Percentiles rank a stretch among this genome's conserved stretches.
phyloP scores from a whole-genome alignment of 2,888 invertebrate genomes.

The Drosophila conformis region DNA sequence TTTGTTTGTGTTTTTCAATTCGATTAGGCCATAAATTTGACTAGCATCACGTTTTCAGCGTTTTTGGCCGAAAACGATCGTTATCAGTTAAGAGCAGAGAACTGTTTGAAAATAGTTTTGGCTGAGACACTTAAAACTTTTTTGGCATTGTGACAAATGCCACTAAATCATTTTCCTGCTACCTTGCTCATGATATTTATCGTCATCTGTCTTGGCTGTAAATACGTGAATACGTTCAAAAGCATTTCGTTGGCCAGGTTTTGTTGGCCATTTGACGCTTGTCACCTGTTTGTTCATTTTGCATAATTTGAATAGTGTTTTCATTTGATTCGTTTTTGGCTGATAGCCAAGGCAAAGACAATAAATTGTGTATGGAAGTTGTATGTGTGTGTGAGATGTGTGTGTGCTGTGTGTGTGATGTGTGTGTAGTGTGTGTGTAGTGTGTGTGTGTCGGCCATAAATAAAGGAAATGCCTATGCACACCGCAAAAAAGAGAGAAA shows the following conservation, averaged over 20 bases:
- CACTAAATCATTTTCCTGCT: slow-evolving; percentile 5
- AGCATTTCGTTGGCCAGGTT: slow-evolving; percentile 17
- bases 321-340: slow-evolving; percentile 33
- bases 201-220: slow-evolving; percentile 49
- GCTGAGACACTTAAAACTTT: background rate
- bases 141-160: slow-evolving; percentile 37
- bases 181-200: slow-evolving; percentile 48
- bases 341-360: slow-evolving; percentile 39
- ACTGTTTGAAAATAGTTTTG: background rate
- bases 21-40: slow-evolving; percentile 71
- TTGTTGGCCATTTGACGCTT: background rate
- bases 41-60: slow-evolving; percentile 68
- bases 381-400: background rate
- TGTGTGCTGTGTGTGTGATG: background rate
- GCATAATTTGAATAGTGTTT: slow-evolving; percentile 29
- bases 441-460: slow-evolving; percentile 19
- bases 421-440: too few relatives aligned
- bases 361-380: slow-evolving; percentile 29
- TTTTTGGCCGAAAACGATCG: slow-evolving; percentile 50
- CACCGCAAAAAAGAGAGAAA: slow-evolving; percentile 38
- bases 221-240: slow-evolving; percentile 7
- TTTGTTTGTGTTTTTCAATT: slow-evolving; percentile 17
- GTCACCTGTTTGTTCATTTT: slow-evolving; percentile 33
- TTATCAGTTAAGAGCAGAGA: slow-evolving; percentile 44
- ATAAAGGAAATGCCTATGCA: slow-evolving; percentile 35